These are phyloP conservation scores for Pampus argenteus DNA, from an alignment of 2,797 vertebrate genomes.

Conservation along the genomic window DNA sequence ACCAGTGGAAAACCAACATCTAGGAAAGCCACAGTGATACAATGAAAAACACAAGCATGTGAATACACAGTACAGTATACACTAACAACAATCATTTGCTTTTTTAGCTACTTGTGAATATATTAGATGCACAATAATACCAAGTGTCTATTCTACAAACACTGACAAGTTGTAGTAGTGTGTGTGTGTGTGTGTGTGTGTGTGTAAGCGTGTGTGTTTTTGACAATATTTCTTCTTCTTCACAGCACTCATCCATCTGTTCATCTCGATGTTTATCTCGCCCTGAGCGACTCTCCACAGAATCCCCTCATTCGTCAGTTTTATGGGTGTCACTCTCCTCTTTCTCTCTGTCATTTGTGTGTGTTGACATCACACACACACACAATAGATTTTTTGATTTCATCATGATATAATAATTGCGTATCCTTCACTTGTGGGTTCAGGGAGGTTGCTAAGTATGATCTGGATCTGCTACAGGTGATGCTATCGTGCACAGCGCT, in stretches of 20 bases:
- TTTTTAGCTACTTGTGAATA: not conserved
- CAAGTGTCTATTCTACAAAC: slow-evolving; percentile 30
- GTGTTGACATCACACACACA: not conserved
- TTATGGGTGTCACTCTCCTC: slow-evolving; percentile 43
- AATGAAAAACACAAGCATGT: not conserved
- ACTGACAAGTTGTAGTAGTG: slow-evolving; percentile 7
- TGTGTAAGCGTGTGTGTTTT: slow-evolving; percentile 24
- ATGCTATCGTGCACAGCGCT: not conserved
- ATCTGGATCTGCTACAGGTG: not conserved
- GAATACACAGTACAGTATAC: not conserved
- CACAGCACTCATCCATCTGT: slow-evolving; percentile 63
- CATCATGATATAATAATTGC: not conserved
- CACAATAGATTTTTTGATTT: not conserved
- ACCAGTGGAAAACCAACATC: not conserved
- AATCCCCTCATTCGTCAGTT: slow-evolving; percentile 65
- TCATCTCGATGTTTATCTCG: slow-evolving; percentile 50
- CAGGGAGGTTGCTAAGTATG: not conserved
- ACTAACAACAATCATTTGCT: not conserved
- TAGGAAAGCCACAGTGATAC: not conserved
- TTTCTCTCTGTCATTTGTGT: slow-evolving; percentile 13
- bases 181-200: not conserved
- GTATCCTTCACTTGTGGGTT: not conserved
- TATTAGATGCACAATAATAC: slow-evolving; percentile 9
- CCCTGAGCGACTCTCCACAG: slow-evolving; percentile 41
- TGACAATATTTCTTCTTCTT: slow-evolving; percentile 40